Conservation (phyloP, 2,797 vertebrate species). For the Schizopygopsis pylzovi region DNA sequence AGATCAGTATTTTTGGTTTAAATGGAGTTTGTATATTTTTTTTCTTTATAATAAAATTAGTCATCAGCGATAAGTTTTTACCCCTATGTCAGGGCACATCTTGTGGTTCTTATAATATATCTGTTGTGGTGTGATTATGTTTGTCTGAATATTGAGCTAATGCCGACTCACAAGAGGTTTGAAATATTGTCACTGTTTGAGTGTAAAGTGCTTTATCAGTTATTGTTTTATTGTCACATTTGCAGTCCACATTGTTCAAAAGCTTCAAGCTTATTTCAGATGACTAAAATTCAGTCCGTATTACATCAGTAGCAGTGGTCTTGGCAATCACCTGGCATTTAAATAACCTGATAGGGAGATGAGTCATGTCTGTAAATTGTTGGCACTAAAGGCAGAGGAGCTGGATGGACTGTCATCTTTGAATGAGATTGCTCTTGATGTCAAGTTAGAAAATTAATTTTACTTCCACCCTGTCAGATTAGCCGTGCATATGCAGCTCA, state of each 20-base stretch:
- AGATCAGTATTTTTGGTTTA: not conserved
- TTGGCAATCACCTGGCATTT: constrained; percentile 62
- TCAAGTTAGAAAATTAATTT: constrained; percentile 63
- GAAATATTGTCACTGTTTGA: not conserved
- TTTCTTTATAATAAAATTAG: not conserved
- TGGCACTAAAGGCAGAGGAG: constrained; percentile 41
- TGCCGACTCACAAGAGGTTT: not conserved
- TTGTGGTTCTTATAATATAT: not conserved
- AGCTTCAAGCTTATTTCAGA: constrained; percentile 1
- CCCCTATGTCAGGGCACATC: not conserved
- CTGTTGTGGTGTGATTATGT: not conserved
- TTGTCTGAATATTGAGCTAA: not conserved
- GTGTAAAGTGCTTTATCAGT: not conserved
- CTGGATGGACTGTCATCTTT: constrained; percentile 58
- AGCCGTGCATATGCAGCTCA: constrained; percentile 63
- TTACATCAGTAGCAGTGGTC: constrained; percentile 40
- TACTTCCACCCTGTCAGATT: constrained; percentile 68
- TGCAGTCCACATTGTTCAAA: not conserved
- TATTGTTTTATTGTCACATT: constrained; percentile 1
- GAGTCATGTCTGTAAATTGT: constrained; percentile 50
- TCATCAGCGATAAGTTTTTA: not conserved
- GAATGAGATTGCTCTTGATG: constrained; percentile 61
- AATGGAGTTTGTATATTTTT: not conserved
- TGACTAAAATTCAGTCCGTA: constrained; percentile 11
- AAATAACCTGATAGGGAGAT: constrained; percentile 65